Base-by-base conservation (phyloP, 2,113 vertebrate genomes). In the Puma concolor region DNA sequence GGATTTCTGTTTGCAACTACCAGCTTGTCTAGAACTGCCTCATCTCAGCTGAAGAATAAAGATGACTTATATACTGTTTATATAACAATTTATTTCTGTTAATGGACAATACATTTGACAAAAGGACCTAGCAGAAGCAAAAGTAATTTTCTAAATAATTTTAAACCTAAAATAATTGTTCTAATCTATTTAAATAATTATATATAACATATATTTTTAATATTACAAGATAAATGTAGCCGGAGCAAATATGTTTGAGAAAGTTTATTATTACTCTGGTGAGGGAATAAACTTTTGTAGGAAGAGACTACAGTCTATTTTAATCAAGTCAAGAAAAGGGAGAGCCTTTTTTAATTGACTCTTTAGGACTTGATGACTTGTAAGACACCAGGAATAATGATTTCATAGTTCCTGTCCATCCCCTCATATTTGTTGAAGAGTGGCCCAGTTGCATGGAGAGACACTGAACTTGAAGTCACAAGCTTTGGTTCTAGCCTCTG, bases 21-120 rank as follows among this genome's bases (percentile, higher is more conserved):
- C 33, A 63, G 38, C 29, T 92, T 92, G 27, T 36, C 71, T 66
- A 54, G 84, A 80, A 57, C 33, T 94, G 52, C 31, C 44, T 85
- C 27, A 31, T 69, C 17, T 77, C 50, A 76, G 63, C 13, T 71
- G 60, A 92, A 48, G 72, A 82, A 87, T 64, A 77, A 19, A 90
- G 44, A 50, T 81, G 16, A 67, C 82, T 66, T 84, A 71, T 36
- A 95, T 95, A 95, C 52, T 91, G 25, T 33, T 87, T 93, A 41
- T 48, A 1, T 82, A 90, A 81, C n/a, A 50, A 2, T 80, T 25
- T 93, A 66, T 94, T 94, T 91, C 54, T 5, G 23, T 79, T 97
- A 95, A 41, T 79, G 36, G 54, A 54, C 23, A 67, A 0, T 88
- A 60, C 90, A 7, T 74, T 96, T 79, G 57, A 93, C 15, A 64